These are phyloP conservation scores for Acanthosoma haemorrhoidale DNA, from an alignment of 2,888 invertebrate genomes.

Conservation along the genomic window DNA sequence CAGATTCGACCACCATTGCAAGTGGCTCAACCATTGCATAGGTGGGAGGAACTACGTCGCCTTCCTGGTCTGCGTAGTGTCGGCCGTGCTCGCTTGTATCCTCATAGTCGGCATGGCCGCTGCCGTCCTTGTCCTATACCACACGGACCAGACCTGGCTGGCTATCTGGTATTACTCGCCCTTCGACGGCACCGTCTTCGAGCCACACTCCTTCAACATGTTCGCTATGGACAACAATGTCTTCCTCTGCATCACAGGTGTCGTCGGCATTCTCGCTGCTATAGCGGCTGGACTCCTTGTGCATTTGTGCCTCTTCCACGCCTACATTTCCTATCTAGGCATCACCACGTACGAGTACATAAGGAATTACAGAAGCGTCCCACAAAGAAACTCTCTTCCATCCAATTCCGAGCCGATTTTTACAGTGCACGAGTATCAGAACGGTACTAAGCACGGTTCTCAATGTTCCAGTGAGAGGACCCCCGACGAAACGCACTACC, in stretches of 20 bases:
- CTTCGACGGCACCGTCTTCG: slow-evolving; percentile 39
- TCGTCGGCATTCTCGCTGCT: slow-evolving; percentile 65
- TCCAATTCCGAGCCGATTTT: slow-evolving; percentile 34
- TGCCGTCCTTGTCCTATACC: slow-evolving; percentile 62
- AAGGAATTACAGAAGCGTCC: slow-evolving; percentile 45
- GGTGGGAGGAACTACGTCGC: slow-evolving; percentile 83
- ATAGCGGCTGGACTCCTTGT: slow-evolving; percentile 70
- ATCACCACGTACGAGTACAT: slow-evolving; percentile 89
- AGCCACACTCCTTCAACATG: slow-evolving; percentile 36
- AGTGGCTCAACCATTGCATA: slow-evolving; percentile 97
- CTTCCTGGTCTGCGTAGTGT: slow-evolving; percentile 73
- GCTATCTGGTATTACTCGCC: slow-evolving; percentile 46
- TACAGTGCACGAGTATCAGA: slow-evolving; percentile 33
- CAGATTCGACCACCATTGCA: slow-evolving; percentile 95
- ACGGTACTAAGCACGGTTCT: slow-evolving; percentile 22
- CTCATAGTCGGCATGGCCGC: slow-evolving; percentile 65
- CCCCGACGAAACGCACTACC: slow-evolving; percentile 6
- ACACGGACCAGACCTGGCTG: slow-evolving; percentile 54
- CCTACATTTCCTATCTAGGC: slow-evolving; percentile 77
- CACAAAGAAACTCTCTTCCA: slow-evolving; percentile 31
- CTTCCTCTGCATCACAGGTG: slow-evolving; percentile 56
- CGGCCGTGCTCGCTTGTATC: slow-evolving; percentile 67
- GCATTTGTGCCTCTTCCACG: slow-evolving; percentile 82
- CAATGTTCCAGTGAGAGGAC: slow-evolving; percentile 31
- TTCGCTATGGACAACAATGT: slow-evolving; percentile 44